Conservation (phyloP, 2,888 invertebrate species). For the Tipula unca region DNA sequence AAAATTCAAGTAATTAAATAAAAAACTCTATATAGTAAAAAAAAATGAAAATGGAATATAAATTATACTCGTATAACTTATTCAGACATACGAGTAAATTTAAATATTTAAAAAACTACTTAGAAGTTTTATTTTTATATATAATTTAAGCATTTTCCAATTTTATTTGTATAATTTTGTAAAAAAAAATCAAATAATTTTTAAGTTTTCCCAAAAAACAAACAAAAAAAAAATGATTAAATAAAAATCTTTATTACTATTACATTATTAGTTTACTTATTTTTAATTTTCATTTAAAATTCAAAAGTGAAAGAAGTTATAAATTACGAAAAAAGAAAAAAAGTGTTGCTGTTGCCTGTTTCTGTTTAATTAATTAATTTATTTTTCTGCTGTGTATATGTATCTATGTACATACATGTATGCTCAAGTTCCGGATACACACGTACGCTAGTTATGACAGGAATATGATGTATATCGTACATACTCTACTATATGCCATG, state of each 20-base stretch:
- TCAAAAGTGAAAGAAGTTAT: neutral
- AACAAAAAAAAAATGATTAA: neutral
- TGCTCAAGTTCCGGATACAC: neutral
- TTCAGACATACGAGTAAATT: neutral
- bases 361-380: neutral
- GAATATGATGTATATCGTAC: neutral
- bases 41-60: neutral
- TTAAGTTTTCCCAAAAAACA: neutral
- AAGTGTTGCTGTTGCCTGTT: neutral
- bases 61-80: neutral
- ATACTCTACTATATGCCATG: neutral
- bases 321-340: neutral
- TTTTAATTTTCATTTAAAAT: neutral
- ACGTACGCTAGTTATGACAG: neutral
- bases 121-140: neutral
- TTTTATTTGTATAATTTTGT: neutral
- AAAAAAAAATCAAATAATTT: neutral
- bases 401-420: no score
- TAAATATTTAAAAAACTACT: neutral
- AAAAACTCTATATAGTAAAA: neutral
- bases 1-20: neutral
- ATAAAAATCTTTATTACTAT: neutral
- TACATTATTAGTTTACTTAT: neutral
- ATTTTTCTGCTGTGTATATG: neutral
- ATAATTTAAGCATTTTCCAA: neutral